Base-by-base conservation (phyloP, 2,113 vertebrate genomes). In the Cettia cetti region DNA sequence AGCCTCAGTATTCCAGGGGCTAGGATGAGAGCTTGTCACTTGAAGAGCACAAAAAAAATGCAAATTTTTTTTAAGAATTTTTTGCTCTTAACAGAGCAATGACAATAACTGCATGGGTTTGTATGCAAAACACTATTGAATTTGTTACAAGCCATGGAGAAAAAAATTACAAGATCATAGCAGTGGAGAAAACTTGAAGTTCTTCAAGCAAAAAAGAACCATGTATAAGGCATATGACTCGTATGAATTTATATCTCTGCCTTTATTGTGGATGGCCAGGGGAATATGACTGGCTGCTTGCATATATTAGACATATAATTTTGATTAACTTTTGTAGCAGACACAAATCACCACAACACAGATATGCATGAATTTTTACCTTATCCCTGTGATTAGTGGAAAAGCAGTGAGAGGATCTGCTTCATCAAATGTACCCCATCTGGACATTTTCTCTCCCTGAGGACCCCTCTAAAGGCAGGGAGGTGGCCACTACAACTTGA, bases 1-100 rank as follows among this genome's bases (percentile, higher is more conserved):
- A 57, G 6, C 10, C 12, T 44, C 6, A 1, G 3, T 61, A 61
- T 21, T 75, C 7, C 4, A 2, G 4, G 7, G 11, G 4, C 31
- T 71, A 92, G 49, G 16, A 40, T 40, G 8, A 77, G 8, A 83
- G 4, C 6, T 80, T 83, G 5, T 53, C 10, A 45, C 40, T 18
- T 21, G n/a, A 86, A 86, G 8, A 39, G 2, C 13, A 50, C 2
- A 19, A 61, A 85, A 64, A 3, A 44, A 33, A 6, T 8, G 6
- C 0, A 35, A 42, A 7, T 3, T 1, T 14, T 54, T 65, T 31
- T 23, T 3, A 60, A 10, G 45, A 3, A n/a, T n/a, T 37, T 60
- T 85, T 75, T 82, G 12, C 17, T 50, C 18, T 30, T 76, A 71
- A 21, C 8, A 39, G 44, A 86, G 33, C 9, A 45, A 5, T 35